Base-by-base conservation (phyloP, 2,888 invertebrate genomes). In the Chymomyza procnemis region DNA sequence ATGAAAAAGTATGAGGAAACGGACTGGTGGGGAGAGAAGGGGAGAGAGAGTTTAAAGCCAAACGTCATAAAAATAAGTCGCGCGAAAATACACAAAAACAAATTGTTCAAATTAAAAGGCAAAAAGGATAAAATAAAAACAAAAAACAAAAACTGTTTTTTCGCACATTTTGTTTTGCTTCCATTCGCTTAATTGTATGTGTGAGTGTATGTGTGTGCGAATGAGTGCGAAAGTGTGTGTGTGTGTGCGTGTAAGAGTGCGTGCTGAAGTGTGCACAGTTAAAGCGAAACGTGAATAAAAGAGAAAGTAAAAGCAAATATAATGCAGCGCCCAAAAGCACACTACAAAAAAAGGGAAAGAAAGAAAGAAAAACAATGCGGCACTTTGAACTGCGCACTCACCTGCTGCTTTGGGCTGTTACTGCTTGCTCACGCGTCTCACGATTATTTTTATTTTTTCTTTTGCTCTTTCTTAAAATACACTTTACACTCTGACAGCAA, bases 51-150 rank as follows among this genome's bases (percentile, higher is more conserved):
- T 16, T 48, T 48, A 26, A 64, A 60, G 55, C 57, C 19, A 59
- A 61, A 41, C 12, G 34, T 41, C 34, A 41, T 41, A 5, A 41
- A 41, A 41, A 41, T 12, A 41, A 41, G 34, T 41, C 34, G 34
- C 34, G 34, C 34, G 34, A 9, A 41, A 41, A 41, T 12, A 41
- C 34, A 41, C 34, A 41, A 41, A 41, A 41, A 41, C 34, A 41
- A 41, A 41, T 41, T 81, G 73, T 71, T 79, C 63, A 85, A 86
- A 81, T 81, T 87, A 81, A 85, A 86, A 78, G 80, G 79, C 75
- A 77, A 75, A 52, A 46, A 80, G 67, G n/a, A n/a, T n/a, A n/a
- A 85, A 86, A 81, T 81, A 85, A 81, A 84, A 86, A 77, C 78
- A 76, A 78, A 77, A 75, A 41, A 46, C 74, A 66, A 81, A 81